These are phyloP conservation scores for Caenorhabditis remanei DNA, from an alignment of 1,140 invertebrate species.

Conservation along the genomic window DNA sequence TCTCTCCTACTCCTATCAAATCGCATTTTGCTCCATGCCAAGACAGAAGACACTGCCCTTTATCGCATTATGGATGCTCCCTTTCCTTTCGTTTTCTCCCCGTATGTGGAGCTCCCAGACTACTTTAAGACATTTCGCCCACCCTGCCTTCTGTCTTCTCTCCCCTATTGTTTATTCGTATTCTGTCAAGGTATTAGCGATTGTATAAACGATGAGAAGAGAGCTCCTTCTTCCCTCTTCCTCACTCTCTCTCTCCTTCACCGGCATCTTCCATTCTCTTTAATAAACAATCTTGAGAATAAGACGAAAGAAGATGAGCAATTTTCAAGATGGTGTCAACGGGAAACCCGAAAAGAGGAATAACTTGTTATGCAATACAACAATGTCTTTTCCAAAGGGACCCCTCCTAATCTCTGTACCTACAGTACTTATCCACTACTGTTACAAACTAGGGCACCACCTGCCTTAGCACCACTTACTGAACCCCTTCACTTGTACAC, in stretches of 20 bases:
- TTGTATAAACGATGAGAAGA: conserved; percentile 51
- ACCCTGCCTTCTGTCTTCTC: conserved; percentile 8
- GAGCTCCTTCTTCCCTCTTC: not conserved
- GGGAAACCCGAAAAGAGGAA: not conserved
- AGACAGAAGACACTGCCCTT: conserved; percentile 22
- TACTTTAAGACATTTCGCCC: conserved; percentile 16
- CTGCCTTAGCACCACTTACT: conserved; percentile 1
- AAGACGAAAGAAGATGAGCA: not conserved
- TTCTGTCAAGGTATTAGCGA: conserved; percentile 56
- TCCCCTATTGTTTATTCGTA: conserved; percentile 51
- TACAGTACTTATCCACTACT: not conserved
- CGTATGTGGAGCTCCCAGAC: not conserved
- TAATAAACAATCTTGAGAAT: conserved; percentile 45
- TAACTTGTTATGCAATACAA: not conserved
- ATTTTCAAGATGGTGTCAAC: not conserved
- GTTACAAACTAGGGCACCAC: not conserved
- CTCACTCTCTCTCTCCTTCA: not conserved
- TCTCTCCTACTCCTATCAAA: not conserved
- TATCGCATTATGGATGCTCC: conserved; percentile 56
- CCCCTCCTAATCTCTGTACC: not conserved
- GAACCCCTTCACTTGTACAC: not conserved
- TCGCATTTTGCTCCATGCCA: not conserved
- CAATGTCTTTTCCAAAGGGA: not conserved
- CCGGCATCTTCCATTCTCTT: conserved; percentile 44
- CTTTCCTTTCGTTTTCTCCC: not conserved